A percentile compares a stretch with the other conserved stretches of the same genome.
phyloP scores from a whole-genome alignment of 53 echinoderm and acorn worm genomes.

The Astropecten irregularis region DNA sequence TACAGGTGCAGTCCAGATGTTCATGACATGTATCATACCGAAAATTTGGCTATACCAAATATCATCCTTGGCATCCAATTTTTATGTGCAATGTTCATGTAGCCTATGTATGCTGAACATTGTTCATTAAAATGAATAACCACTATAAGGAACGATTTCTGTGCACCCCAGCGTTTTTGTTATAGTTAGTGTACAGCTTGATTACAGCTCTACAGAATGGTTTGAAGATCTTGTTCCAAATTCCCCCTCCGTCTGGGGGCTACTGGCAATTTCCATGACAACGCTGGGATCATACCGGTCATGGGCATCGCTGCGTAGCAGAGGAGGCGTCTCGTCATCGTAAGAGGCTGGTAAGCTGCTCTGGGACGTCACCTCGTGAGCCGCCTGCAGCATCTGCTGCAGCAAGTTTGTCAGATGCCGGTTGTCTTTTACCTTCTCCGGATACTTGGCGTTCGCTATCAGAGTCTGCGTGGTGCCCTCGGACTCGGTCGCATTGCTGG shows the following conservation, averaged over 20 bases:
- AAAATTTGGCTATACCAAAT: no score
- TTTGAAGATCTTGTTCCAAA: no score
- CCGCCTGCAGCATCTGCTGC: neutral
- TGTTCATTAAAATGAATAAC: no score
- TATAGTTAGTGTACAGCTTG: no score
- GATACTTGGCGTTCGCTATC: neutral
- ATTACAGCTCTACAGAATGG: no score
- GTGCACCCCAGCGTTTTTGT: no score
- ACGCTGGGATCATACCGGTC: constrained; percentile 19
- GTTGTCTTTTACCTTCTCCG: neutral
- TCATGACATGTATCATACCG: no score
- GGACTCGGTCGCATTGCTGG: neutral
- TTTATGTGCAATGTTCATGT: no score
- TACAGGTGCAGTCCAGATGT: no score
- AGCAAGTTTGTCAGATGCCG: neutral
- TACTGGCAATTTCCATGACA: constrained; percentile 38
- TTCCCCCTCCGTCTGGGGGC: neutral
- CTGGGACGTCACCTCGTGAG: neutral
- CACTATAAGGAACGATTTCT: no score
- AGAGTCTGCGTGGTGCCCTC: neutral
- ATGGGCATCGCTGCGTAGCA: constrained; percentile 29
- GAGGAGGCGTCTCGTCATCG: constrained; percentile 8
- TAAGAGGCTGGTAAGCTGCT: constrained; percentile 3
- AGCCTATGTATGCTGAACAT: no score
- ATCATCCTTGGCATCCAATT: no score